Evolutionary conservation across 2,113 vertebrate genomes (phyloP), one percentile per base, ranked within the genome.

Genomic region (Tachycineta bicolor): DNA sequence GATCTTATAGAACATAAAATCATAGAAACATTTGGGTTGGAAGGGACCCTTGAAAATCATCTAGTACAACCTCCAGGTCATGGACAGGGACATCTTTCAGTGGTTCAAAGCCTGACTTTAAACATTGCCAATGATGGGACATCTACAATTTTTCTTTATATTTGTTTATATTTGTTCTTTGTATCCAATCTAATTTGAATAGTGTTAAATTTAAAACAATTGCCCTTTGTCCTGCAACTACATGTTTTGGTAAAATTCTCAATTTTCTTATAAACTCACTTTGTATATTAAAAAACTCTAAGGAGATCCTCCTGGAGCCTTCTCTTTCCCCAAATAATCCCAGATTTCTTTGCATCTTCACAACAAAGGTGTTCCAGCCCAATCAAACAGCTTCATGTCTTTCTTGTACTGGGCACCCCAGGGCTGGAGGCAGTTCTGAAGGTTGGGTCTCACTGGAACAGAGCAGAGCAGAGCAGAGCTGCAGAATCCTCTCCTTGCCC

Each of bases 41-140:
- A 58, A 52, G 11, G 4, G 4, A 59, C 9, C 3, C 31, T 47
- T n/a, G 46, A 60, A 74, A 39, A n/a, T 74, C 3, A 33, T 8
- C 31, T 55, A 20, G 8, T 22, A 11, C 15, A 53, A 49, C 6
- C 23, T 19, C 19, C 5, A 0, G 1, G 9, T 10, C 25, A 18
- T 9, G 10, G 14, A 2, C 5, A 52, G 20, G 16, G 24, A 68
- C 5, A 31, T 67, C 43, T 28, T 69, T 49, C 33, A 52, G 6
- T 37, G 59, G 2, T n/a, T 24, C 21, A 33, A 6, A 31, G 9
- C 3, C 37, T 63, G 33, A 62, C 3, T 62, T 60, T 37, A 17
- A 47, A 31, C 14, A 37, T 5, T 52, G 11, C 1, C 9, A n/a
- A 0, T 11, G 6, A 71, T 39, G 6, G 11, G 11, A 28, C 12